These are phyloP conservation scores for Antigone vipio DNA, from an alignment of 2,113 vertebrate species.

Conservation along the genomic window DNA sequence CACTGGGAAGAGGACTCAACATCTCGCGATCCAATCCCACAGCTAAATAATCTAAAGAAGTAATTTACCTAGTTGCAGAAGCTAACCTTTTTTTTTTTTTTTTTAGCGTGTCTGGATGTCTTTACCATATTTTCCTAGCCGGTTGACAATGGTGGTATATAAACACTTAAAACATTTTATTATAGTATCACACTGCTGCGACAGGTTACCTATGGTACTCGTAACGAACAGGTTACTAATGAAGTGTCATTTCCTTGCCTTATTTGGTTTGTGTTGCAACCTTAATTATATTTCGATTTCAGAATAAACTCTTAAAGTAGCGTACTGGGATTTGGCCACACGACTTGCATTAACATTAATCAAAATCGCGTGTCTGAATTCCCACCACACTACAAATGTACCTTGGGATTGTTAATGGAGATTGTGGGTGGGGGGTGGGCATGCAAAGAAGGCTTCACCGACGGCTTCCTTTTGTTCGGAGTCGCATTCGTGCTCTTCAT, in stretches of 20 bases:
- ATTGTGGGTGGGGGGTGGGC: background rate
- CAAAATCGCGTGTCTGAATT: conserved; percentile 45
- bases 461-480: background rate
- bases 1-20: background rate
- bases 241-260: conserved; percentile 60
- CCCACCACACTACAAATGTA: background rate
- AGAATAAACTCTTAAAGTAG: conserved; percentile 47
- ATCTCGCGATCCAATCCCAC: background rate
- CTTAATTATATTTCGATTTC: conserved; percentile 53
- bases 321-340: conserved; percentile 48
- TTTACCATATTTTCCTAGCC: background rate
- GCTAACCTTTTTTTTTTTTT: background rate
- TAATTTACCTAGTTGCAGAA: background rate
- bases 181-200: background rate
- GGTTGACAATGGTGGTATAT: background rate
- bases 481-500: background rate
- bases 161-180: conserved; percentile 47
- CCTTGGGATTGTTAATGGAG: background rate
- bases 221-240: conserved; percentile 24
- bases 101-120: background rate
- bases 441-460: background rate
- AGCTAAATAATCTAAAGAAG: background rate
- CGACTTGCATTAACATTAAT: conserved; percentile 59
- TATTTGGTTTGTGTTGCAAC: conserved; percentile 41
- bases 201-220: background rate